These are phyloP conservation scores for Gandaritis pyraliata DNA, from an alignment of 2,888 invertebrate genomes.

Conservation along the genomic window DNA sequence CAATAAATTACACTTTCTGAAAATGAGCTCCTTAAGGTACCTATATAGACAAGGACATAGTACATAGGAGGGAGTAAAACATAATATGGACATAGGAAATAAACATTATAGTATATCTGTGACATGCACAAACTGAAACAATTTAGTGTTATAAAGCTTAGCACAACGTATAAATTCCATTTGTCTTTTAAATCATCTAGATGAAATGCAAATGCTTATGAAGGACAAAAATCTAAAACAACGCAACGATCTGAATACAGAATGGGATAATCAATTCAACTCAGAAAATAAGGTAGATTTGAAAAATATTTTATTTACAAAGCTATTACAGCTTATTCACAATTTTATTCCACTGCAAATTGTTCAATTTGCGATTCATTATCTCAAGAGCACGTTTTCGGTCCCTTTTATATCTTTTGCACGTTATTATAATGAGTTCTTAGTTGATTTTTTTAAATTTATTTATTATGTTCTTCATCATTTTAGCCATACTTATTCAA, in stretches of 20 bases:
- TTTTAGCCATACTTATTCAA: too few relatives aligned
- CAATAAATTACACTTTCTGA: conserved; percentile 3
- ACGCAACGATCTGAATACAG: background rate
- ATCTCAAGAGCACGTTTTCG: conserved; percentile 12
- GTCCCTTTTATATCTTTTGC: conserved; percentile 8
- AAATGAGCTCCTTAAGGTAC: conserved; percentile 14
- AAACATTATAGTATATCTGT: background rate
- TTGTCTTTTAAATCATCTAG: too few relatives aligned
- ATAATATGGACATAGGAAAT: conserved; percentile 8
- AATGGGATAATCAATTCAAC: conserved; percentile 1
- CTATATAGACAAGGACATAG: background rate
- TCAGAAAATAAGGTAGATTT: conserved; percentile 3
- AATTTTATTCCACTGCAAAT: conserved; percentile 21
- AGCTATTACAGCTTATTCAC: conserved; percentile 22
- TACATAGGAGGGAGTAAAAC: background rate
- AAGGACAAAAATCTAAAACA: background rate
- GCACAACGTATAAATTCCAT: background rate
- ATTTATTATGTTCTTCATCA: too few relatives aligned
- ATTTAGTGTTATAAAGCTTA: conserved; percentile 2
- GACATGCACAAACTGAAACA: conserved; percentile 16
- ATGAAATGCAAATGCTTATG: too few relatives aligned
- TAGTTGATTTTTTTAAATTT: too few relatives aligned
- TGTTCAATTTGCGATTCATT: conserved; percentile 17
- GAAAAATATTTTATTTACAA: conserved; percentile 20
- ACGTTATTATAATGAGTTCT: background rate